Conservation (phyloP, 2,888 invertebrate genomes). For the Trichogramma evanescens region DNA sequence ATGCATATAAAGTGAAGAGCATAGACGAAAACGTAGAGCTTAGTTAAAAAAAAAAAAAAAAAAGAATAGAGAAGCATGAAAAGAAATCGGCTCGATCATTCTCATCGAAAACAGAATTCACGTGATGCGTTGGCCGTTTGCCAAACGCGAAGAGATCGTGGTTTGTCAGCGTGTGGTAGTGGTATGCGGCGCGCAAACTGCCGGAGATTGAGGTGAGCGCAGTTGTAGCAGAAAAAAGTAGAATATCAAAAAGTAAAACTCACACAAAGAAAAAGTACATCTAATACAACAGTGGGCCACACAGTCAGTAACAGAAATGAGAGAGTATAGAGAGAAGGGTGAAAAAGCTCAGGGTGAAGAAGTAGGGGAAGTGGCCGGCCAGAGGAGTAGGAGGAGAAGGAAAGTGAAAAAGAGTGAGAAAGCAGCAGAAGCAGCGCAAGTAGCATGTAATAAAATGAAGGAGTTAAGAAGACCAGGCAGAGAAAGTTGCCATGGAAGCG, state of each 20-base stretch:
- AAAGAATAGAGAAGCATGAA: constrained; percentile 23
- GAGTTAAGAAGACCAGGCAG: constrained; percentile 29
- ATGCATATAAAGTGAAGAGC: too few relatives aligned
- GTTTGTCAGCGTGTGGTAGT: constrained; percentile 23
- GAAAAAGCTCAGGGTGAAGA: constrained; percentile 5
- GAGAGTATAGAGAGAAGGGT: neutral
- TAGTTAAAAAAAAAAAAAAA: constrained; percentile 11
- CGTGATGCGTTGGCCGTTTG: constrained; percentile 34
- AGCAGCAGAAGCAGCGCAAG: neutral
- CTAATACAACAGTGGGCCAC: constrained; percentile 7
- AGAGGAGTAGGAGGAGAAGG: constrained; percentile 21
- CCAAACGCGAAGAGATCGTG: constrained; percentile 34
- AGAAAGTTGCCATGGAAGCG: constrained; percentile 43
- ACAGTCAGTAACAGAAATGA: neutral
- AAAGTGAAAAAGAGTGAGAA: constrained; percentile 8
- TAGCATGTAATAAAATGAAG: constrained; percentile 36
- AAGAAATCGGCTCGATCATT: constrained; percentile 35
- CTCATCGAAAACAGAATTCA: constrained; percentile 39
- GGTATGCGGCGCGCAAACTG: constrained; percentile 15
- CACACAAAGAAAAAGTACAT: neutral
- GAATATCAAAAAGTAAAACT: constrained; percentile 7
- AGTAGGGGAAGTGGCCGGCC: constrained; percentile 21
- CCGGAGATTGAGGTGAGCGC: constrained; percentile 10
- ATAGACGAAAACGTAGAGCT: neutral
- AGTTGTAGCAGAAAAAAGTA: constrained; percentile 9